Percentiles rank a stretch among this genome's conserved stretches.
Evolutionary conservation across 2,797 vertebrate genomes (phyloP).

Genomic region (Centropyge bicolor): DNA sequence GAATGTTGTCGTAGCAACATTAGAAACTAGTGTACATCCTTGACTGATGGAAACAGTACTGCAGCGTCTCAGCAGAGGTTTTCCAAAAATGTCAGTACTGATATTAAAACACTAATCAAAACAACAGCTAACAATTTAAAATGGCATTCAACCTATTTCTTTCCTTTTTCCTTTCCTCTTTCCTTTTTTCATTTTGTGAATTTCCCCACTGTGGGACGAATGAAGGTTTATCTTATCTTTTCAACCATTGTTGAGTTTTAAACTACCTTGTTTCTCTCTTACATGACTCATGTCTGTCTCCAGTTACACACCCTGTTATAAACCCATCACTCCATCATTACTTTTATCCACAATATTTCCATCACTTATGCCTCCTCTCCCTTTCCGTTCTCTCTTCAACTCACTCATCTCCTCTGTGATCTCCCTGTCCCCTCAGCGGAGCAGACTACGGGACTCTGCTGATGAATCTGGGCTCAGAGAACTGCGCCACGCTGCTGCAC

Average conservation of each 20-base stretch:
- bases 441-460: constrained; percentile 96
- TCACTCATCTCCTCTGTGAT: constrained; percentile 5
- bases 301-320: constrained; percentile 1
- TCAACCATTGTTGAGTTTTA: neutral
- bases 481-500: constrained; percentile 94
- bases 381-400: neutral
- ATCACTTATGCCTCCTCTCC: neutral
- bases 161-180: too few species aligned
- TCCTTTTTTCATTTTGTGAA: constrained; percentile 7
- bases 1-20: constrained; percentile 4
- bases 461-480: constrained; percentile 96
- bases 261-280: constrained; percentile 9
- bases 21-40: neutral
- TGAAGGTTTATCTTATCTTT: too few species aligned
- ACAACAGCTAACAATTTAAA: neutral
- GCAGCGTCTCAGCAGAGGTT: neutral
- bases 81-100: too few species aligned
- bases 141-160: neutral
- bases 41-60: neutral
- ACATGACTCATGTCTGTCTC: neutral
- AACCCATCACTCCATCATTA: neutral
- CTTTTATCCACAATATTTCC: neutral
- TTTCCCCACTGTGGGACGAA: too few species aligned
- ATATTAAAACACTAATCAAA: too few species aligned
- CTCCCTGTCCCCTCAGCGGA: constrained; percentile 84